Evolutionary conservation across 2,797 vertebrate genomes (phyloP).

Genomic region (Neostethus bicornis): DNA sequence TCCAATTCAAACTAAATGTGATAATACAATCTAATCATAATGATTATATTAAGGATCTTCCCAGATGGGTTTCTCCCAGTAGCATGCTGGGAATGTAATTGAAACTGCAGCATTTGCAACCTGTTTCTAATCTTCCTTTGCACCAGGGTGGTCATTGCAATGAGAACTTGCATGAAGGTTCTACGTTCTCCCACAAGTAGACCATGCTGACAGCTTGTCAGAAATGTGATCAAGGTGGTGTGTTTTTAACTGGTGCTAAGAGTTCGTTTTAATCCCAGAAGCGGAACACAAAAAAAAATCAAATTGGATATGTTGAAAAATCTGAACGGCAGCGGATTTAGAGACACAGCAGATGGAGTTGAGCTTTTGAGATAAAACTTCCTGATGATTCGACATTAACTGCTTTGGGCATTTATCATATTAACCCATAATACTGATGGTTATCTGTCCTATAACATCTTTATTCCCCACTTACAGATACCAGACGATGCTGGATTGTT

Average conservation of each 20-base stretch:
- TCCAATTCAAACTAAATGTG: constrained; percentile 22
- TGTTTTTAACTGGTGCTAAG: constrained; percentile 42
- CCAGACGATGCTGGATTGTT: constrained; percentile 94
- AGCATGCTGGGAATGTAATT: constrained; percentile 24
- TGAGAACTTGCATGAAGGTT: constrained; percentile 49
- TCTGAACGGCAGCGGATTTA: constrained; percentile 28
- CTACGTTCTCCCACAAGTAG: constrained; percentile 64
- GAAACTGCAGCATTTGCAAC: constrained; percentile 45
- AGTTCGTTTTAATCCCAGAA: constrained; percentile 47
- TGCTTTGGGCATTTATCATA: background rate
- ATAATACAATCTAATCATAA: constrained; percentile 29
- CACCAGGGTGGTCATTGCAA: constrained; percentile 31
- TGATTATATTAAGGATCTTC: constrained; percentile 31
- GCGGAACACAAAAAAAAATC: constrained; percentile 15
- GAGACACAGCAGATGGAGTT: constrained; percentile 44
- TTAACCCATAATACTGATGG: background rate
- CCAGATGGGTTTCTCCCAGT: constrained; percentile 36
- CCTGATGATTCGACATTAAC: constrained; percentile 12
- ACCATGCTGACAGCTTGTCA: constrained; percentile 73
- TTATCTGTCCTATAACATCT: constrained; percentile 7
- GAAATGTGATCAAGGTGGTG: constrained; percentile 38
- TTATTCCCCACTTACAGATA: constrained; percentile 77
- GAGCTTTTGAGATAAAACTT: constrained; percentile 11
- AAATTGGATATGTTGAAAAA: constrained; percentile 15
- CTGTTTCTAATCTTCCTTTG: constrained; percentile 52